Conservation (phyloP, 2,888 invertebrate species). For the Caenorhabditis auriculariae region DNA sequence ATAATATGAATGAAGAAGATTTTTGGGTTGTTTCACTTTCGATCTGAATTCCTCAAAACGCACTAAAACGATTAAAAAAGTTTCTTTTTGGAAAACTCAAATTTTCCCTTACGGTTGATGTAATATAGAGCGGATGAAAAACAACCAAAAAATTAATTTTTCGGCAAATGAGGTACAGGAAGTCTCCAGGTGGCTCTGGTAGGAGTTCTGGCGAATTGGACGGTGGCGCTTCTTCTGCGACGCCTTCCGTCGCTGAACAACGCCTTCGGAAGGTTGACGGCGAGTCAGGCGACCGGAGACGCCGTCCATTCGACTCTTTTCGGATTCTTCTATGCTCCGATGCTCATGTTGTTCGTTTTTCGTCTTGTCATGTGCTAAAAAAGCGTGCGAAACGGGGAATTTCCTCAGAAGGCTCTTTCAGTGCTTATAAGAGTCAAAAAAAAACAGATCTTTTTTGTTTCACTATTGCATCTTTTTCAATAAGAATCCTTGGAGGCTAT, state of each 20-base stretch:
- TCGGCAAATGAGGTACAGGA: not conserved
- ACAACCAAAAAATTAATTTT: not conserved
- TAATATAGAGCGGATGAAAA: not conserved
- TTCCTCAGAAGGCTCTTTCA: too few relatives aligned
- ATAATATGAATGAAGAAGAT: too few relatives aligned
- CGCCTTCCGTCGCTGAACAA: conserved; percentile 30
- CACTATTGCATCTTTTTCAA: too few relatives aligned
- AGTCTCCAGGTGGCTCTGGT: conserved; percentile 27
- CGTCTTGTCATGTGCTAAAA: too few relatives aligned
- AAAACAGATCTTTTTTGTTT: too few relatives aligned
- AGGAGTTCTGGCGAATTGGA: conserved; percentile 31
- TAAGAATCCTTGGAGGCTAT: too few relatives aligned
- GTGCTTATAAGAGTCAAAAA: too few relatives aligned
- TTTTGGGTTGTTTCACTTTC: too few relatives aligned
- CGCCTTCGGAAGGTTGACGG: conserved; percentile 31
- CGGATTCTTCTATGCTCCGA: conserved; percentile 27
- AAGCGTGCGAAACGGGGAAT: too few relatives aligned
- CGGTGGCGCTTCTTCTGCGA: conserved; percentile 27
- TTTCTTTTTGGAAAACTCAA: too few relatives aligned
- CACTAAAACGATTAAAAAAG: not conserved
- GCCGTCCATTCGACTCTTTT: conserved; percentile 32
- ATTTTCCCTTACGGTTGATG: too few relatives aligned
- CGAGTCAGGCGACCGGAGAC: conserved; percentile 32
- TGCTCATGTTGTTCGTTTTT: conserved; percentile 27
- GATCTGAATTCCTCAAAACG: not conserved